Evolutionary conservation across 1,140 invertebrate genomes (phyloP).

Genomic region (Philotrypesis tridentata): DNA sequence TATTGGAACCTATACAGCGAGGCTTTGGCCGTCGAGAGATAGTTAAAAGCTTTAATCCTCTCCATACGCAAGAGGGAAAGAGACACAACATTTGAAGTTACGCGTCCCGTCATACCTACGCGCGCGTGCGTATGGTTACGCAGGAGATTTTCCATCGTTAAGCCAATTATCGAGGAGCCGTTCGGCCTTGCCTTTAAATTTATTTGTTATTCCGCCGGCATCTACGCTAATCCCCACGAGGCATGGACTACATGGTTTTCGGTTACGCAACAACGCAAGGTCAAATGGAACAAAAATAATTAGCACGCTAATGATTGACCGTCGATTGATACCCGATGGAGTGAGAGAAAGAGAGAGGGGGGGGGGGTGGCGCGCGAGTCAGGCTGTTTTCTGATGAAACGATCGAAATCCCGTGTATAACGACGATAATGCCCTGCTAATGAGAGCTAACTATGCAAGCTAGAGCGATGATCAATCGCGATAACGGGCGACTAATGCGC

Average conservation of each 20-base stretch:
- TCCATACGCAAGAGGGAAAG: not conserved
- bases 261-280: not conserved
- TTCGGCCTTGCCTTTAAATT: not conserved
- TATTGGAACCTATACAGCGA: not conserved
- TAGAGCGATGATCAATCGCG: not conserved
- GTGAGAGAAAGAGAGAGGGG: not conserved
- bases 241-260: not conserved
- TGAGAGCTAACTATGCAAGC: slow-evolving; percentile 24
- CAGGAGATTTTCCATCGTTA: slow-evolving; percentile 28
- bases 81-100: slow-evolving; percentile 1
- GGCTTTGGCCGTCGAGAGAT: not conserved
- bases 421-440: not conserved
- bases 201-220: not conserved
- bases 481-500: not conserved
- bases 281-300: slow-evolving; percentile 10
- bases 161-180: slow-evolving; percentile 11
- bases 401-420: not conserved
- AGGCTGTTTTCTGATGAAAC: not conserved
- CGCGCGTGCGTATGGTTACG: not conserved
- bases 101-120: not conserved
- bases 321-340: not conserved
- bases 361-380: not conserved
- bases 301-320: not conserved
- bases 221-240: not conserved
- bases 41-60: slow-evolving; percentile 19